phyloP scores from a whole-genome alignment of 2,113 vertebrate species.

The Dissostichus mawsoni region DNA sequence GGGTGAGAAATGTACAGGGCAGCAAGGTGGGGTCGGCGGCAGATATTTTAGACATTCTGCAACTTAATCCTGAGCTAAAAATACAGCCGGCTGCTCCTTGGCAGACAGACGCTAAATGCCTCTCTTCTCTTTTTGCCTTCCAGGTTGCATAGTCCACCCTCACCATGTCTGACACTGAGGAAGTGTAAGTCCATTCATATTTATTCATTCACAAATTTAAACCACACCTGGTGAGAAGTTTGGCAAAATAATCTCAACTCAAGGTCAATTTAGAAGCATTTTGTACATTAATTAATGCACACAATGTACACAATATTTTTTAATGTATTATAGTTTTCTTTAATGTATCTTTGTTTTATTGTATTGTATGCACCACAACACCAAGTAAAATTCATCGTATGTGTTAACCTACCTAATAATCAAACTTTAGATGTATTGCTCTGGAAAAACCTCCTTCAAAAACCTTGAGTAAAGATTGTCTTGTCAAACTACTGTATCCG shows the following conservation, averaged over 20 bases:
- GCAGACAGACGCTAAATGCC: constrained; percentile 26
- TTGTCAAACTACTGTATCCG: background rate
- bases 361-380: too few species aligned
- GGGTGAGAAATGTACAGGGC: background rate
- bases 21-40: constrained; percentile 34
- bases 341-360: too few species aligned
- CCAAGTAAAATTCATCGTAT: too few species aligned
- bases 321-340: too few species aligned
- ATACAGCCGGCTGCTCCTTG: constrained; percentile 47
- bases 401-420: too few species aligned
- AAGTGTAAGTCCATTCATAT: constrained; percentile 89
- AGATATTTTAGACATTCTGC: constrained; percentile 66
- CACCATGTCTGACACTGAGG: constrained; percentile 95
- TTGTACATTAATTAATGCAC: background rate
- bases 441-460: background rate
- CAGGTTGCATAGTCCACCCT: constrained; percentile 84
- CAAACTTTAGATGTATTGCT: too few species aligned
- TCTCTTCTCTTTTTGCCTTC: constrained; percentile 45
- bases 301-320: background rate
- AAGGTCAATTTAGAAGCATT: fast-evolving
- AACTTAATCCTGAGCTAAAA: constrained; percentile 76
- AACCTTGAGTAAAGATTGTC: background rate
- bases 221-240: background rate
- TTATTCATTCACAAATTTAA: background rate
- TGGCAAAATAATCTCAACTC: background rate